Evolutionary conservation across 1,140 invertebrate species (phyloP), one percentile per base, ranked within the genome.

Genomic region (Musca vetustissima): DNA sequence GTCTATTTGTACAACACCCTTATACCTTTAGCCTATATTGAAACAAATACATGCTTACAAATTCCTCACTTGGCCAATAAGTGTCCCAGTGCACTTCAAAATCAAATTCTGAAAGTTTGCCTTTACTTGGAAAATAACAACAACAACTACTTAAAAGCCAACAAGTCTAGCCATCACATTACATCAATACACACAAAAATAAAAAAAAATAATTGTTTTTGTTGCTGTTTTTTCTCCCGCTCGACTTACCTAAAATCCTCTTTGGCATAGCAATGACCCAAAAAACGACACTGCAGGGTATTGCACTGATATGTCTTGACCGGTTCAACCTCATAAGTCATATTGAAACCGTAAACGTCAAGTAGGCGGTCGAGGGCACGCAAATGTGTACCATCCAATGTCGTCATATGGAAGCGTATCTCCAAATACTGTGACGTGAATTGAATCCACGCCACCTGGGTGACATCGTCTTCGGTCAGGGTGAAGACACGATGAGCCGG

Each of bases 311-410:
- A 83, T 2, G 84, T 71, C 71, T 87, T 86, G 19, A 86, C 84
- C 43, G 77, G 77, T 69, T 84, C 78, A 70, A 96, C 89, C 76
- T 94, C 92, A 79, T 95, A 96, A 4, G 94, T 96, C 71, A 96
- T 90, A 81, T 97, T 97, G 84, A 97, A 96, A 8, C 94, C 95
- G 77, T 91, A 95, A 2, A 95, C 93, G 71, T 94, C 89, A 21
- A 95, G 84, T 11, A 96, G 84, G 64, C 90, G 88, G 72, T 93
- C 89, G 49, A 94, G 82, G 0, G 93, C 93, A 1, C 95, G 84
- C 48, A 96, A 83, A 80, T 96, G 93, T 48, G 92, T 91, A 6
- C 93, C 93, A 73, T 93, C 91, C 64, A 93, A 84, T 21, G 89
- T 83, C 69, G 89, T 85, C 50, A 94, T 84, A 4, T 86, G 85